These are phyloP conservation scores for Oreonectes daqikongensis DNA, from an alignment of 2,797 vertebrate genomes.

Conservation along the genomic window DNA sequence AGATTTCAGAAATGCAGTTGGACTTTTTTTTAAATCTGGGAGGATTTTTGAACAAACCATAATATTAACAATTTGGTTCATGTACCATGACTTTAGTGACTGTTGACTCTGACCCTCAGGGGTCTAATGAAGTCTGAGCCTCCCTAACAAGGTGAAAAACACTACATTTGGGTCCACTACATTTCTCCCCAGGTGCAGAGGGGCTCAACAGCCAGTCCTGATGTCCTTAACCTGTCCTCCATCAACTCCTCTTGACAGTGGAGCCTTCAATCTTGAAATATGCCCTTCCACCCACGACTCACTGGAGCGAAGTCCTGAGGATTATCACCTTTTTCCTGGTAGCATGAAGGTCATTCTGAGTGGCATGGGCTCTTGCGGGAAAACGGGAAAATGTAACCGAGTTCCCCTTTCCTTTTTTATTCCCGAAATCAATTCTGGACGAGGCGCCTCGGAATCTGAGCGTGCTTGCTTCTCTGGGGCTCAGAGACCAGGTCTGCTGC, in stretches of 20 bases:
- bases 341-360: conserved; percentile 51
- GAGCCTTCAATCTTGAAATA: conserved; percentile 53
- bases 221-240: conserved; percentile 40
- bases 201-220: conserved; percentile 11
- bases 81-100: conserved; percentile 33
- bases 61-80: conserved; percentile 27
- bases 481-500: not conserved
- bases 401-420: conserved; percentile 37
- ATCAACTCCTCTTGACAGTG: conserved; percentile 42
- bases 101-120: conserved; percentile 12
- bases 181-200: conserved; percentile 5
- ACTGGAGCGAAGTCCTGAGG: conserved; percentile 38
- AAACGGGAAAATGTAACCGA: conserved; percentile 20
- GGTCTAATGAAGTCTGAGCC: conserved; percentile 38
- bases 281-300: conserved; percentile 42
- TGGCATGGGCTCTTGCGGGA: conserved; percentile 26
- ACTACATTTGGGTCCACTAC: conserved; percentile 8
- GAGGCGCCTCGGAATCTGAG: conserved; percentile 13
- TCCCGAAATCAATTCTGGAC: conserved; percentile 33
- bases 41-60: conserved; percentile 30
- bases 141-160: conserved; percentile 55
- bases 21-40: conserved; percentile 8
- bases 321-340: conserved; percentile 46
- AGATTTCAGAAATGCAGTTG: not conserved
- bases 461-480: not conserved